Conservation (phyloP, 53 echinoderm and acorn worm species). For the Henricia sp. region DNA sequence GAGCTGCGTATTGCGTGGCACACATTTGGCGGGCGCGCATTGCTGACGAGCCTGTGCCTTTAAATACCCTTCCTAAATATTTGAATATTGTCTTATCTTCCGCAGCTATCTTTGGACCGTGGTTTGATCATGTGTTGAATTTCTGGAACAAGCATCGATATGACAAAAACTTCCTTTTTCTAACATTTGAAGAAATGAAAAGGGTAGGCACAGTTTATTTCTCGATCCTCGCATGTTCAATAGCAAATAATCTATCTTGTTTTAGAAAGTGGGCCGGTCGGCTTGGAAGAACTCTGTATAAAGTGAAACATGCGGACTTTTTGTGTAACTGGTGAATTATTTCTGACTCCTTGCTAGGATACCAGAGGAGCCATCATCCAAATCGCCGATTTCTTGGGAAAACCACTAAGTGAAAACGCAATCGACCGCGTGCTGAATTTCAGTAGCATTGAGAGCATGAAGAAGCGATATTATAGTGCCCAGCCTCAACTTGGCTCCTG, state of each 20-base stretch:
- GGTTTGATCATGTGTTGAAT: conserved; percentile 31
- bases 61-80: no score
- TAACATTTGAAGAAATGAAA: conserved; percentile 57
- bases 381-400: conserved; percentile 28
- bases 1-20: no score
- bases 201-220: not conserved
- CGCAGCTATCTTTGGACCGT: conserved; percentile 36
- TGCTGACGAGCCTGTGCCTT: no score
- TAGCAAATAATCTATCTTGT: not conserved
- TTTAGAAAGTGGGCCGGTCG: no score
- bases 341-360: conserved; percentile 1
- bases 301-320: no score
- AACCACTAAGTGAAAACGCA: conserved; percentile 28
- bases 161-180: conserved; percentile 52
- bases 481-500: not conserved
- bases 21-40: no score
- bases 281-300: no score
- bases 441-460: conserved; percentile 22
- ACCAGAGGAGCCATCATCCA: not conserved
- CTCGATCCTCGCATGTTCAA: not conserved
- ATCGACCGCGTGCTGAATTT: not conserved
- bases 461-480: not conserved
- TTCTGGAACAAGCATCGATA: conserved; percentile 55
- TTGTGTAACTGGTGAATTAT: no score
- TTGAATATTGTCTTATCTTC: not conserved